Conservation (phyloP, 2,113 vertebrate genomes). For the Onychorhynchus coronatus region DNA sequence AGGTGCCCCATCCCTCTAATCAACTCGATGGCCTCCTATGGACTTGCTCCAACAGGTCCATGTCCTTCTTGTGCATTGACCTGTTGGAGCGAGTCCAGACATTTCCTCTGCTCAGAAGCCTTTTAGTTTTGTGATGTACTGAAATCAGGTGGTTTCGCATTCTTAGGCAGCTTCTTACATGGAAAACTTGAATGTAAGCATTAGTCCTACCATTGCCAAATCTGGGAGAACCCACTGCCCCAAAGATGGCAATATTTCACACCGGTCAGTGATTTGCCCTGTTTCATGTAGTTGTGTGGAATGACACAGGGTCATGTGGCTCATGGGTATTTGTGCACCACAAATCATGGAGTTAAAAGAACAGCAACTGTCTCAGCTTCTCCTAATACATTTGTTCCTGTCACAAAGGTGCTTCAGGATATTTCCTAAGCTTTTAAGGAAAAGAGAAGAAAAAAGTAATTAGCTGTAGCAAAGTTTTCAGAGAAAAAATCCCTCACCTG, state of each 20-base stretch:
- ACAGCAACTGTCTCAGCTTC: background rate
- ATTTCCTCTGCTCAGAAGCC: background rate
- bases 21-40: background rate
- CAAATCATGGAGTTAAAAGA: background rate
- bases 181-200: background rate
- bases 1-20: background rate
- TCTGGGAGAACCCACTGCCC: background rate
- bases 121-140: background rate
- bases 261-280: background rate
- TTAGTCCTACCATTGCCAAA: background rate
- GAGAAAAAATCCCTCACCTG: accelerated
- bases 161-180: background rate
- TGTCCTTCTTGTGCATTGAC: background rate
- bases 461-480: background rate
- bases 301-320: background rate
- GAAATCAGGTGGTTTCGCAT: background rate
- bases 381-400: background rate
- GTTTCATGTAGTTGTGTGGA: background rate
- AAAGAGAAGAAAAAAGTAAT: background rate
- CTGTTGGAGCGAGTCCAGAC: background rate
- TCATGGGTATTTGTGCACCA: background rate
- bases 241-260: background rate
- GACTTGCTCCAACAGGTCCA: background rate
- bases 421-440: background rate
- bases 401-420: background rate